Conservation (phyloP, 37 sponge, comb jelly and placozoan species). For the Sycon ciliatum region DNA sequence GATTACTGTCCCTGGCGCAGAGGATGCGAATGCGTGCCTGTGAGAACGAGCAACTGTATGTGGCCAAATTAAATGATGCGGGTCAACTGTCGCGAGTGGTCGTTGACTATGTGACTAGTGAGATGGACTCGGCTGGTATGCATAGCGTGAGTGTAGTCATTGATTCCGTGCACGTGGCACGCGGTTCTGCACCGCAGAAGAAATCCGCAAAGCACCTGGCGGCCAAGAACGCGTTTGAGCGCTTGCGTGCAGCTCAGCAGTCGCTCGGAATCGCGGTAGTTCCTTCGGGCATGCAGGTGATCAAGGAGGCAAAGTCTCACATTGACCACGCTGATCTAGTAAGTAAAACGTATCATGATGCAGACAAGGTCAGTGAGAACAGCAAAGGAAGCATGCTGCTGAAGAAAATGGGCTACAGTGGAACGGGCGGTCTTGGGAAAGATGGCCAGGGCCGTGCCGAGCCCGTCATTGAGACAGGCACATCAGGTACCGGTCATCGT, state of each 20-base stretch:
- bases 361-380: conserved; percentile 5
- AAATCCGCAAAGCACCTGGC: conserved; percentile 11
- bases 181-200: neutral
- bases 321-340: neutral
- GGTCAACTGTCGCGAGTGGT: no score
- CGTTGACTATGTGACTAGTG: no score
- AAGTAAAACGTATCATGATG: neutral
- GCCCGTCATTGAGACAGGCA: neutral
- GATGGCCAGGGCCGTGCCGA: conserved; percentile 18
- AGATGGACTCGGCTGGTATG: no score
- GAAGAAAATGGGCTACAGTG: conserved; percentile 21
- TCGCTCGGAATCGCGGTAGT: neutral
- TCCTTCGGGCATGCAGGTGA: neutral
- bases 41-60: no score
- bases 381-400: conserved; percentile 20
- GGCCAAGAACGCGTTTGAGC: conserved; percentile 9
- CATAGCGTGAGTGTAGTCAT: conserved; percentile 11
- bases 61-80: no score
- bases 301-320: neutral
- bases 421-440: conserved; percentile 16
- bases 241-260: neutral
- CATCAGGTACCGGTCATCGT: no score
- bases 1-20: no score
- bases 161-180: conserved; percentile 1
- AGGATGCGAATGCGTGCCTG: no score